A percentile compares a stretch with the other conserved stretches of the same genome.
These are phyloP conservation scores for Planococcus citri DNA, from an alignment of 1,140 invertebrate species.

Conservation along the genomic window DNA sequence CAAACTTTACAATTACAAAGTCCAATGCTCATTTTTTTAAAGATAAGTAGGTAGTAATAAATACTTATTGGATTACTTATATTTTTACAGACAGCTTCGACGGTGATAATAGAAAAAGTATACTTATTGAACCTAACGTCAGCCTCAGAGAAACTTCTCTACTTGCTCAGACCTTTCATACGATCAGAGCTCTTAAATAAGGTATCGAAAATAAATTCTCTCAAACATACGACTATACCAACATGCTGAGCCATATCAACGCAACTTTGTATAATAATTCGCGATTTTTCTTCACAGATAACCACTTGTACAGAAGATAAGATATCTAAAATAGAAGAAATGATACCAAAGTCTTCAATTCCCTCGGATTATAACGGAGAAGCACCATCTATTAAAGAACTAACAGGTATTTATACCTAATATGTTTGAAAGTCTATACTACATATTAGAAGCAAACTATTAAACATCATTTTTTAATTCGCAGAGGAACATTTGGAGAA, in stretches of 20 bases:
- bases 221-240: no score
- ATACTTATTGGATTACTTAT: neutral
- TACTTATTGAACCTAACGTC: slow-evolving; percentile 48
- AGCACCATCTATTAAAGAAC: slow-evolving; percentile 12
- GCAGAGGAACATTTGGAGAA: slow-evolving; percentile 9
- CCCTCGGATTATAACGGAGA: slow-evolving; percentile 28
- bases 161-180: slow-evolving; percentile 49
- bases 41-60: no score
- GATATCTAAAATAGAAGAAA: slow-evolving; percentile 20
- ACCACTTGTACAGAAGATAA: slow-evolving; percentile 4
- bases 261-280: no score
- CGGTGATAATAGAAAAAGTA: slow-evolving; percentile 44
- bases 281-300: neutral
- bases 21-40: no score
- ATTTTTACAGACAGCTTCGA: slow-evolving; percentile 40
- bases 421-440: no score
- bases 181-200: slow-evolving; percentile 46
- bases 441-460: no score
- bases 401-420: slow-evolving; percentile 25
- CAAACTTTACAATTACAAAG: no score
- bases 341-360: slow-evolving; percentile 24
- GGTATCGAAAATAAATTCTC: slow-evolving; percentile 38
- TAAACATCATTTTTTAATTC: no score
- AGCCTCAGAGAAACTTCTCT: slow-evolving; percentile 46
- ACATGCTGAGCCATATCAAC: no score